Evolutionary conservation across 2,113 vertebrate genomes (phyloP), one percentile per base, ranked within the genome.

Genomic region (Centropus bengalensis): DNA sequence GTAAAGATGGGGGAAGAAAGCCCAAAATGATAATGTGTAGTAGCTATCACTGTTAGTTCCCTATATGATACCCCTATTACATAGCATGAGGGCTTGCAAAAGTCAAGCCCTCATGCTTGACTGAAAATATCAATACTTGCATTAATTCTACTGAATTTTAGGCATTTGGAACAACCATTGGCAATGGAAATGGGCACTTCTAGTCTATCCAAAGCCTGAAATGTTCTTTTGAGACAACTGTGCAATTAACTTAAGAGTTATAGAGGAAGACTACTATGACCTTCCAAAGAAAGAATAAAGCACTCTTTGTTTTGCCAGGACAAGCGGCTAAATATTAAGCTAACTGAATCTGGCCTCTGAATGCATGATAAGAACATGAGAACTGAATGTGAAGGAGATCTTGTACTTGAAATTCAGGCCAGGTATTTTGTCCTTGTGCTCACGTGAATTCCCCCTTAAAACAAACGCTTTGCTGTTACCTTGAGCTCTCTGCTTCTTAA

Each of bases 251-350:
- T 70, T 58, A 42, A 16, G 15, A 71, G 19, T 67, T 68, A 69
- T 4, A 71, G 36, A 64, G 0, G 18, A 93, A 62, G 33, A 77
- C 22, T 77, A 45, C 38, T 38, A 16, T 4, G 21, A 47, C 44
- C 47, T 90, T 81, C 73, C 47, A 83, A 77, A 80, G 49, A 82
- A 84, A 62, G 47, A 74, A 83, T 67, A 93, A 94, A 86, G 10
- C 54, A 73, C 17, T 86, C 67, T 76, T 82, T 91, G 74, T 87
- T 89, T 79, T 83, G 22, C 20, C 42, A 63, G 68, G 18, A 78
- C 1, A 1, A 88, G 32, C 80, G 86, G 82, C 82, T 93, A 96
- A 94, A 90, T 83, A 94, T 83, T 91, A 96, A 94, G 51, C 82
- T 89, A 33, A 58, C 58, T 12, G 66, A 82, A 76, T 76, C 30